A percentile compares a stretch with the other conserved stretches of the same genome.
Conservation (phyloP, 2,888 invertebrate species). For the Diogma glabrata region DNA sequence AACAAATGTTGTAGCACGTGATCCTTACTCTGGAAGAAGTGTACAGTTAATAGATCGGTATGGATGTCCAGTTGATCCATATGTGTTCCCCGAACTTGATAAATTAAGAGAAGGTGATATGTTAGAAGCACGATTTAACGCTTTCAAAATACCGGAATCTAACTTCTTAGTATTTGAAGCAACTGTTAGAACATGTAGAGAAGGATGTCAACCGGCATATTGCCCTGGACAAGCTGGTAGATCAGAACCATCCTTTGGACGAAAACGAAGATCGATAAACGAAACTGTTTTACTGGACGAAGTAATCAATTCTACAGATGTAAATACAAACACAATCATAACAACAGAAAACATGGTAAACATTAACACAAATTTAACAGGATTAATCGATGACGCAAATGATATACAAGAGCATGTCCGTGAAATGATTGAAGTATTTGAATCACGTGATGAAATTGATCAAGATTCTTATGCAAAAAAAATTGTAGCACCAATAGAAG, state of each 20-base stretch:
- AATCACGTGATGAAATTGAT: conserved; percentile 60
- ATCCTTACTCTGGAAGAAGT: conserved; percentile 82
- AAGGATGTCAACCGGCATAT: conserved; percentile 83
- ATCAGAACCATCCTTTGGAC: conserved; percentile 71
- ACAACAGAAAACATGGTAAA: neutral
- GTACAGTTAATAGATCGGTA: conserved; percentile 82
- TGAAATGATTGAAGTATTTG: conserved; percentile 84
- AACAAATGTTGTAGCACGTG: conserved; percentile 82
- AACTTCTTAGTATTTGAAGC: conserved; percentile 90
- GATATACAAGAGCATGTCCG: conserved; percentile 63
- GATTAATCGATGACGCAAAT: conserved; percentile 25
- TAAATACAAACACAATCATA: neutral
- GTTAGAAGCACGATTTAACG: conserved; percentile 82
- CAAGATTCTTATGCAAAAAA: conserved; percentile 50
- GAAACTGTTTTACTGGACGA: conserved; percentile 23
- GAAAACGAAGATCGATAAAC: conserved; percentile 46
- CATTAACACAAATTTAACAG: conserved; percentile 19
- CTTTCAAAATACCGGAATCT: conserved; percentile 89
- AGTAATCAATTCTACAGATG: conserved; percentile 21
- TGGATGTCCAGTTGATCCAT: conserved; percentile 84
- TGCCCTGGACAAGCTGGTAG: conserved; percentile 70
- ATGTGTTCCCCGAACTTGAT: conserved; percentile 83
- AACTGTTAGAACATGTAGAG: conserved; percentile 76
- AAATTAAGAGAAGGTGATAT: conserved; percentile 76
- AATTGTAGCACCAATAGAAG: conserved; percentile 51